These are phyloP conservation scores for Allobates femoralis DNA, from an alignment of 2,797 vertebrate species.

Conservation along the genomic window DNA sequence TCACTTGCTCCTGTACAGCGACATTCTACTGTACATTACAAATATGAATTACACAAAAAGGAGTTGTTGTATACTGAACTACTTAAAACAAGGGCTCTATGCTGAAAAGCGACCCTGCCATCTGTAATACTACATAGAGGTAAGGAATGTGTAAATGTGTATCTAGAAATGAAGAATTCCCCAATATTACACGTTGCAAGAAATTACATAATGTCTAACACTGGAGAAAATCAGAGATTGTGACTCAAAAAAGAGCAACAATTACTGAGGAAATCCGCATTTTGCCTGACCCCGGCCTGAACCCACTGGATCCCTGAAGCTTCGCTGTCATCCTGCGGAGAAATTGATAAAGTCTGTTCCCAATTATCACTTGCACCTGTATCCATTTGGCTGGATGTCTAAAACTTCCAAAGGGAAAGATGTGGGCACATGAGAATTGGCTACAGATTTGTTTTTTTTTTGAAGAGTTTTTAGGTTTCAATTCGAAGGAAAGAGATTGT, in stretches of 20 bases:
- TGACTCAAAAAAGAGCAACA: neutral
- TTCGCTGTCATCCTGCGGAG: neutral
- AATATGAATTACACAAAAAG: too few species aligned
- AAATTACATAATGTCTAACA: neutral
- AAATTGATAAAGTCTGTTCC: neutral
- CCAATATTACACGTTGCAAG: neutral
- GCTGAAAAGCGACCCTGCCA: too few species aligned
- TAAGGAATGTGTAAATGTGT: neutral
- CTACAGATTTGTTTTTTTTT: neutral
- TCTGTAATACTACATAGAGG: neutral
- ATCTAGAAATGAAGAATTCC: neutral
- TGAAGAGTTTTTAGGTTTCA: neutral
- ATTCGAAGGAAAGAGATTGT: neutral
- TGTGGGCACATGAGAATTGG: neutral
- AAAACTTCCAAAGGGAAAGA: neutral
- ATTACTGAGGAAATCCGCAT: neutral
- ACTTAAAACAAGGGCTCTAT: too few species aligned
- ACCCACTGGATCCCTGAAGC: neutral
- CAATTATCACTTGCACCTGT: constrained; percentile 8
- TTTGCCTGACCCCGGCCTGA: neutral
- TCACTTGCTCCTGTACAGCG: too few species aligned
- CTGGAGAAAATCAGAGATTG: neutral
- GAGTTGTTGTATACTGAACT: too few species aligned
- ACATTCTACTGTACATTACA: too few species aligned
- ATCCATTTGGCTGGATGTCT: neutral